Evolutionary conservation across 2,888 invertebrate genomes (phyloP).

Genomic region (Acronicta alni): DNA sequence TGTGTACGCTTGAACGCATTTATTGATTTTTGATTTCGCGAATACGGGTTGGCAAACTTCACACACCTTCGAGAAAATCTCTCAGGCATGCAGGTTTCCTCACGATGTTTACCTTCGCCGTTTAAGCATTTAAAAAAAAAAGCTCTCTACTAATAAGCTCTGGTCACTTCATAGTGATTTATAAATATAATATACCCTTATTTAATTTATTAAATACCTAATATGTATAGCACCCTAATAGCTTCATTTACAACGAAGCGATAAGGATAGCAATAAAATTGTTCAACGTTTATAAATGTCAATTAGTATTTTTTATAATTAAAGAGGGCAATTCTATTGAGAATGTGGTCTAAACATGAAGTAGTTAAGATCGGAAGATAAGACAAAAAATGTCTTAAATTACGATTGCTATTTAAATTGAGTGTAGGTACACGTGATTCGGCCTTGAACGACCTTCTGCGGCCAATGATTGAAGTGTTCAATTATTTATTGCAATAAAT

Average conservation of each 20-base stretch:
- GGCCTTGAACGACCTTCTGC: slow-evolving; percentile 40
- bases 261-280: neutral
- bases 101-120: too few relatives aligned
- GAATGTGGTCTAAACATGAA: slow-evolving; percentile 20
- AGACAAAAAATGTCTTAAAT: slow-evolving; percentile 13
- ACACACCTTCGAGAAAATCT: too few relatives aligned
- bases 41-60: too few relatives aligned
- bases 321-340: slow-evolving; percentile 1
- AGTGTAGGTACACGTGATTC: slow-evolving; percentile 13
- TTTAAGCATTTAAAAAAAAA: too few relatives aligned
- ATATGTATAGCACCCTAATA: neutral
- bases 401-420: slow-evolving; percentile 23
- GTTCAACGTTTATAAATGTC: too few relatives aligned
- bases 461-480: slow-evolving; percentile 20
- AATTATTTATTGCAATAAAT: slow-evolving; percentile 31
- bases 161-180: too few relatives aligned
- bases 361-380: slow-evolving; percentile 22
- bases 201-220: too few relatives aligned
- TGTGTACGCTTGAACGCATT: too few relatives aligned
- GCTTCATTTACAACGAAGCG: neutral
- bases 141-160: too few relatives aligned
- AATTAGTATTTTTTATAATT: neutral
- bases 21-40: too few relatives aligned
- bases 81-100: too few relatives aligned
- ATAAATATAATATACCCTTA: too few relatives aligned